Evolutionary conservation across 2,888 invertebrate genomes (phyloP), one percentile per base, ranked within the genome.

Genomic region (Hirtodrosophila alboralis): DNA sequence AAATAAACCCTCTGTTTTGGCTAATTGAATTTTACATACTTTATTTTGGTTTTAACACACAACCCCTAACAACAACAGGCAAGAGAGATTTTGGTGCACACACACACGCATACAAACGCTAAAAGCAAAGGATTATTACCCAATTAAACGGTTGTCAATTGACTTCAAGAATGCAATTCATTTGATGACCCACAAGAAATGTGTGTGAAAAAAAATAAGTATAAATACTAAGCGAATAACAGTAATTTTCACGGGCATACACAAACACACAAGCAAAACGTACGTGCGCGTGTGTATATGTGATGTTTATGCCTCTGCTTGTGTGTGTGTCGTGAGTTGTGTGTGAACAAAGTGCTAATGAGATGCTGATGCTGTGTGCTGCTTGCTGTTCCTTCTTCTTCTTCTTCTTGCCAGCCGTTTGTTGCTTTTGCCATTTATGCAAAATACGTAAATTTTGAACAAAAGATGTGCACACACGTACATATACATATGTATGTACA

Each of bases 361-460:
- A 84, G 86, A 80, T 84, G 83, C 75, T 81, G 68, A 47, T 71
- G 60, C 69, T 68, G 57, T 51, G 60, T 18, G n/a, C n/a, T n/a
- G n/a, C n/a, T n/a, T n/a, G n/a, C n/a, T n/a, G n/a, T n/a, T n/a
- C n/a, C n/a, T n/a, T n/a, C 65, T 64, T 58, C 63, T 65, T 66
- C 61, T 52, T 36, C 54, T 48, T 59, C 45, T 57, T 52, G 12
- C 26, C 33, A 67, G 67, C 58, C 21, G 77, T 77, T 81, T 75
- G 81, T 85, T 78, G 79, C 72, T 81, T 65, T 81, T 83, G 68
- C 81, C 81, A 80, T 84, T 86, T 81, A 86, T 86, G 86, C 84
- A 75, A 72, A 85, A 66, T 60, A 67, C 60, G 54, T 83, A 71
- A 70, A 69, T 79, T 71, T 58, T 47, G 44, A 85, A 85, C 86